Percentiles rank a stretch among this genome's conserved stretches.
These are phyloP conservation scores for Pelosia muscerda DNA, from an alignment of 2,888 invertebrate genomes.

Conservation along the genomic window DNA sequence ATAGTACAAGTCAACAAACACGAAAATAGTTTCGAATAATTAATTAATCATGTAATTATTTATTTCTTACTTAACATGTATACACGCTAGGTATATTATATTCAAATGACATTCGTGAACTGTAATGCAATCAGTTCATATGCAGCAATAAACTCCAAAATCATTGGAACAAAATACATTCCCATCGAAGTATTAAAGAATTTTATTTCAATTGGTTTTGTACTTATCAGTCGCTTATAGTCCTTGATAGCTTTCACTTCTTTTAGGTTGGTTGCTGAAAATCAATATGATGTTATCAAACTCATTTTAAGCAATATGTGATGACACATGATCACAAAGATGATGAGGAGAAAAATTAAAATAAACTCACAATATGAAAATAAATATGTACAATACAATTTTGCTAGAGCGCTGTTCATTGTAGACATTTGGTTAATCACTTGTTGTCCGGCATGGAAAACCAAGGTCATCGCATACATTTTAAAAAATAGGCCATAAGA, in stretches of 20 bases:
- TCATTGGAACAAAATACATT: too few relatives aligned
- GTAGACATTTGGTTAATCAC: constrained; percentile 20
- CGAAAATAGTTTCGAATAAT: too few relatives aligned
- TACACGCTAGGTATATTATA: too few relatives aligned
- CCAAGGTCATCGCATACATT: constrained; percentile 4
- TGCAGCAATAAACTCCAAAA: not conserved
- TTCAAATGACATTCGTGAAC: constrained; percentile 11
- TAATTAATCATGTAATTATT: too few relatives aligned
- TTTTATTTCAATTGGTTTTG: constrained; percentile 7
- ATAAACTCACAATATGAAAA: not conserved
- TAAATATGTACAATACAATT: not conserved
- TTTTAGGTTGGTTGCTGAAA: not conserved
- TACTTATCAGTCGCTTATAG: not conserved
- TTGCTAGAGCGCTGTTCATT: constrained; percentile 10
- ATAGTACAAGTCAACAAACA: too few relatives aligned
- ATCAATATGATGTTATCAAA: not conserved
- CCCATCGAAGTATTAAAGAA: not conserved
- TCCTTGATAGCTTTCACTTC: constrained; percentile 1
- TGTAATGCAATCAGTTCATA: constrained; percentile 8
- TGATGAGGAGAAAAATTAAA: too few relatives aligned
- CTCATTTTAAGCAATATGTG: too few relatives aligned
- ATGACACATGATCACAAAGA: too few relatives aligned
- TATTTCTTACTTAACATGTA: too few relatives aligned
- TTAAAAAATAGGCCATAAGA: not conserved
- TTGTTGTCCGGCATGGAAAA: constrained; percentile 25